These are phyloP conservation scores for Eristalis intricaria DNA, from an alignment of 2,888 invertebrate genomes.

Conservation along the genomic window DNA sequence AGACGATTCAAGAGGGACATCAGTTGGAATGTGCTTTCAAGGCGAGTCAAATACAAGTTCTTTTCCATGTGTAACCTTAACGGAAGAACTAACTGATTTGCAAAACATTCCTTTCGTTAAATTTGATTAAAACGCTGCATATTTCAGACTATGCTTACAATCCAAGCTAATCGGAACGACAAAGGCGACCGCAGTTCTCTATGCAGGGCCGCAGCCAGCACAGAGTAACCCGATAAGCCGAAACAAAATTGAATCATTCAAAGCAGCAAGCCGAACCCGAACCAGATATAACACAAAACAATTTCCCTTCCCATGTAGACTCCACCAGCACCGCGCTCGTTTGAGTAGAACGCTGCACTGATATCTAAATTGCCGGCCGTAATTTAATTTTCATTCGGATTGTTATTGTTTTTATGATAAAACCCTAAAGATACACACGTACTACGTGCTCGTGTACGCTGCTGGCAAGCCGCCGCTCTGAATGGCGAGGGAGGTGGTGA, in stretches of 20 bases:
- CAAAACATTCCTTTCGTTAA: too few species aligned
- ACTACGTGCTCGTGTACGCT: neutral
- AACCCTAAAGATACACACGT: constrained; percentile 34
- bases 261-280: neutral
- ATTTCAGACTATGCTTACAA: too few species aligned
- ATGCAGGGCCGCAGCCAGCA: neutral
- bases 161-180: too few species aligned
- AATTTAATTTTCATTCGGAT: constrained; percentile 63
- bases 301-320: constrained; percentile 18
- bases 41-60: too few species aligned
- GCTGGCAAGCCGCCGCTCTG: neutral
- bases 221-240: constrained; percentile 51
- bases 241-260: constrained; percentile 49
- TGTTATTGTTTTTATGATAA: constrained; percentile 61
- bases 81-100: too few species aligned
- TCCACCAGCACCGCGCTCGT: neutral
- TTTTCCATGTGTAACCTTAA: too few species aligned
- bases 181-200: too few species aligned
- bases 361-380: constrained; percentile 64
- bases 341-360: constrained; percentile 30
- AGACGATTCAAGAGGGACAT: too few species aligned
- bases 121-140: too few species aligned
- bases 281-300: neutral
- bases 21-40: too few species aligned
- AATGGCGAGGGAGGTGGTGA: neutral